Evolutionary conservation across 1,140 invertebrate species (phyloP).

Genomic region (Bursaphelenchus mucronatus): DNA sequence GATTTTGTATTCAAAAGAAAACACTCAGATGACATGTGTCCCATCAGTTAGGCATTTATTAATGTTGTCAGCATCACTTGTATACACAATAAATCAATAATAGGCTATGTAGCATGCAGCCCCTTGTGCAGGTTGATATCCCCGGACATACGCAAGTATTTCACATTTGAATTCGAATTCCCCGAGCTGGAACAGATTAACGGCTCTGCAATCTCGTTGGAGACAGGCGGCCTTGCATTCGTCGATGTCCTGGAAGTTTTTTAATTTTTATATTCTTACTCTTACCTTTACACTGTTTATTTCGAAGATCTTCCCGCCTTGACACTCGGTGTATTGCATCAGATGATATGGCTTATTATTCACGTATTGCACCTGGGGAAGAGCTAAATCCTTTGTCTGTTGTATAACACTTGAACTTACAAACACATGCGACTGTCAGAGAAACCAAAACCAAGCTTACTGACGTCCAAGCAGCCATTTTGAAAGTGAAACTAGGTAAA

Average conservation of each 20-base stretch:
- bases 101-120: slow-evolving; percentile 48
- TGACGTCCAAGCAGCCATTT: slow-evolving; percentile 8
- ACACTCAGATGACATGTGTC: slow-evolving; percentile 13
- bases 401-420: slow-evolving; percentile 31
- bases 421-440: slow-evolving; percentile 39
- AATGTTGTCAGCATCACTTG: no score
- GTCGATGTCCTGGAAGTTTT: slow-evolving; percentile 38
- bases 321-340: slow-evolving; percentile 46
- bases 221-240: slow-evolving; percentile 50
- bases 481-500: not conserved
- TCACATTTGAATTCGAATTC: slow-evolving; percentile 52
- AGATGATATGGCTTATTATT: slow-evolving; percentile 45
- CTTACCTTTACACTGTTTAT: slow-evolving; percentile 33
- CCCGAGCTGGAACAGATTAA: slow-evolving; percentile 47
- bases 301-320: slow-evolving; percentile 45
- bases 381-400: slow-evolving; percentile 28
- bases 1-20: slow-evolving; percentile 13
- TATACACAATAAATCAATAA: slow-evolving; percentile 12
- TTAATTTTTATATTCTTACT: slow-evolving; percentile 18
- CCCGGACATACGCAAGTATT: slow-evolving; percentile 45
- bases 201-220: slow-evolving; percentile 38
- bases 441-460: slow-evolving; percentile 24
- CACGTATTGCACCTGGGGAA: slow-evolving; percentile 45
- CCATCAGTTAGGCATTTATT: slow-evolving; percentile 10
- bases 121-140: slow-evolving; percentile 41